Evolutionary conservation across 1,140 invertebrate species (phyloP).

Genomic region (Drosophila nigrodunni): DNA sequence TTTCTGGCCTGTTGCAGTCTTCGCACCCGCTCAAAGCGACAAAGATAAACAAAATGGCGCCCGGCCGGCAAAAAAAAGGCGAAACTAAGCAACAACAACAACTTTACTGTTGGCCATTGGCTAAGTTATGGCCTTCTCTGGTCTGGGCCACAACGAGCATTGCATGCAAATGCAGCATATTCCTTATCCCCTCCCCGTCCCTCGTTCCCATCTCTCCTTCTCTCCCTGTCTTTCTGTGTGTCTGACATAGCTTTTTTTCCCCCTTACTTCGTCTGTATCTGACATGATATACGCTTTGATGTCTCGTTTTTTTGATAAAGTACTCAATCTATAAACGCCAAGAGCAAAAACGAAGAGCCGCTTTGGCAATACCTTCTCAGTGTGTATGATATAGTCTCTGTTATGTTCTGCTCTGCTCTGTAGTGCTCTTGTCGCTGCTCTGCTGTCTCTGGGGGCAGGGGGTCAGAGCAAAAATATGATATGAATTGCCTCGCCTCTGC

Average conservation of each 20-base stretch:
- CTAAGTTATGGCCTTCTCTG: constrained; percentile 61
- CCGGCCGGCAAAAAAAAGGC: constrained; percentile 5
- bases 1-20: constrained; percentile 54
- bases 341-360: constrained; percentile 72
- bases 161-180: constrained; percentile 49
- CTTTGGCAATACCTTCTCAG: constrained; percentile 11
- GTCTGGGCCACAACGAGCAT: constrained; percentile 13
- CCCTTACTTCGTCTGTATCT: constrained; percentile 61
- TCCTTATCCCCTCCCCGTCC: background rate
- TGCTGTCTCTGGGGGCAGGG: constrained; percentile 27
- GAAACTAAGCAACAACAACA: constrained; percentile 12
- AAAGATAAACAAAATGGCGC: constrained; percentile 82
- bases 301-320: constrained; percentile 82
- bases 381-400: background rate
- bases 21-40: constrained; percentile 58
- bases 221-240: constrained; percentile 8
- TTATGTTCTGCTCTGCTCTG: background rate
- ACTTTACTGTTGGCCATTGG: constrained; percentile 51
- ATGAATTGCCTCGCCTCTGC: constrained; percentile 64
- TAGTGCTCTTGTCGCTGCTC: background rate
- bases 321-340: constrained; percentile 82
- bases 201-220: background rate
- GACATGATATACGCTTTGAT: constrained; percentile 82
- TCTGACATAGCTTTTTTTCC: constrained; percentile 16
- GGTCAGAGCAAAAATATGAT: constrained; percentile 78